Base-by-base conservation (phyloP, 2,113 vertebrate genomes). In the Taxidea taxus region DNA sequence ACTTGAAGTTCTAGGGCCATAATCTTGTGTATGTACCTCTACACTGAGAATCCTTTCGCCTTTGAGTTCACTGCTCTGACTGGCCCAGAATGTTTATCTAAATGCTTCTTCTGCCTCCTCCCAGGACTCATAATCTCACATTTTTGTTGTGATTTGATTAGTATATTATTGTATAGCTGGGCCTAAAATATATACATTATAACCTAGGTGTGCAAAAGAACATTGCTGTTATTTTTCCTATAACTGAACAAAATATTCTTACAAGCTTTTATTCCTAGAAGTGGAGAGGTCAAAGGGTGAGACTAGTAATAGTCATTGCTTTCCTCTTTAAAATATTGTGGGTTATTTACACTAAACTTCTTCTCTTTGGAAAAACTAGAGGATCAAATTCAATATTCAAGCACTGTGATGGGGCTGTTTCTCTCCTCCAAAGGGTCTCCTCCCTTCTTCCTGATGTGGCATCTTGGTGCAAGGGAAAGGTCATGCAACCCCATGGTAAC, bases 141-240 rank as follows among this genome's bases (percentile, higher is more conserved):
- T 86, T 84, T 84, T 60, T 34, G 37, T 29, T 87, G 25, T 4
- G 21, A 77, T 51, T 68, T 89, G 7, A 60, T 96, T 54, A 58
- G 25, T 60, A 83, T 47, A 75, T 39, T 86, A 85, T 78, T 90
- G 39, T 83, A 23, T 29, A 37, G 11, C 34, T 1, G 4, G 15
- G 15, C 23, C 49, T 91, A 91, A 93, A 95, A 56, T 91, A 13
- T 88, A 72, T 10, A 34, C 25, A 29, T 90, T 75, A 68, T 77
- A 68, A 78, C 29, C n/a, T 51, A 58, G 39, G 31, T 90, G 21
- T 97, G 23, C 11, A 85, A 87, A 86, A 94, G 10, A 95, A 94
- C n/a, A 13, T 49, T 54, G 68, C 13, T 15, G 31, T 70, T 47
- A 12, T n/a, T 58, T 74, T 31, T 78, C 4, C 84, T 74, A 1